phyloP scores from a whole-genome alignment of 2,797 vertebrate genomes.

The Emys orbicularis region DNA sequence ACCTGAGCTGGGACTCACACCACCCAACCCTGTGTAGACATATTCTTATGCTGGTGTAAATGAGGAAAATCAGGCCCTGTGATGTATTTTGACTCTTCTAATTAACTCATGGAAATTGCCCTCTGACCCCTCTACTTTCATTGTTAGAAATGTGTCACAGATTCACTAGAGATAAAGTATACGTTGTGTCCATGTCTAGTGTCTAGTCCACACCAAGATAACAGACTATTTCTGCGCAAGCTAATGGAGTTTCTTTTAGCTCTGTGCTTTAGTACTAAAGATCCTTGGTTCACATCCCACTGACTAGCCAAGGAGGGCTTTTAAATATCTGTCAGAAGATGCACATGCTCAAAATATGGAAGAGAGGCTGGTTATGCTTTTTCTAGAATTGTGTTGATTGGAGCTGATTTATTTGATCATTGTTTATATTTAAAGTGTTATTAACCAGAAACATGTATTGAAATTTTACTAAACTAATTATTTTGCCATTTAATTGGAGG shows the following conservation, averaged over 20 bases:
- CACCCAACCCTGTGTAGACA: not conserved
- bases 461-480: not conserved
- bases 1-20: not conserved
- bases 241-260: not conserved
- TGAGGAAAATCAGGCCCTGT: not conserved
- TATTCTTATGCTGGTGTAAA: not conserved
- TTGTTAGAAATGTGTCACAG: not conserved
- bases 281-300: not conserved
- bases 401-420: accelerated
- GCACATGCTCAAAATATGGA: accelerated
- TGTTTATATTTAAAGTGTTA: not conserved
- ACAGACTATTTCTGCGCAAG: not conserved
- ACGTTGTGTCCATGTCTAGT: not conserved
- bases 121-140: not conserved
- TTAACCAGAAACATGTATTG: not conserved
- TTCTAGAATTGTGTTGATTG: not conserved
- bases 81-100: not conserved
- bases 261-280: not conserved
- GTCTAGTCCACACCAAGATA: not conserved
- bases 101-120: not conserved
- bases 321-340: not conserved
- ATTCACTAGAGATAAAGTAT: not conserved
- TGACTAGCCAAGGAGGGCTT: accelerated
- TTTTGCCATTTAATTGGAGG: not conserved
- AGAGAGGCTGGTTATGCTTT: accelerated